Evolutionary conservation across 2,113 vertebrate species (phyloP).

Genomic region (Tachysurus fulvidraco): DNA sequence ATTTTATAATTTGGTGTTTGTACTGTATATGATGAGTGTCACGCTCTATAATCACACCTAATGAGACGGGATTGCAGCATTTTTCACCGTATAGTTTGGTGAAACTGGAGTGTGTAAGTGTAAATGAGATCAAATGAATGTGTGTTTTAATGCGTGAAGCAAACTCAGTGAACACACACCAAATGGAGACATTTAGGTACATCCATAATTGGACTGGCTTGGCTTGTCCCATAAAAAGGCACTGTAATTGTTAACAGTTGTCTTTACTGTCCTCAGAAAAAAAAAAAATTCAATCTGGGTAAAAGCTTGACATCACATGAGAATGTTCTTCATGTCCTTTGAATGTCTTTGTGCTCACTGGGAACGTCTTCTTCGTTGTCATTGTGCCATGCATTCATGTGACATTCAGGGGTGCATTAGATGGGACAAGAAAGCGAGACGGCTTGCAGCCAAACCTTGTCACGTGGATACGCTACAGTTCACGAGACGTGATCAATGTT

Average conservation of each 20-base stretch:
- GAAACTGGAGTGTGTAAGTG: not conserved
- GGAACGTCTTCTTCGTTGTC: not conserved
- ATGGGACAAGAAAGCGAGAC: not conserved
- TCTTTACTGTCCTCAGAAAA: slow-evolving; percentile 1
- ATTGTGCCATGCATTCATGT: not conserved
- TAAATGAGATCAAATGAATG: not conserved
- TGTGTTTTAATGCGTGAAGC: not conserved
- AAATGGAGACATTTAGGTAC: not conserved
- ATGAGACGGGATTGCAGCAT: not conserved
- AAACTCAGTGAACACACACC: not conserved
- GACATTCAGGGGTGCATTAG: not conserved
- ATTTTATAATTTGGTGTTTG: not conserved
- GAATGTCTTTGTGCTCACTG: slow-evolving; percentile 3
- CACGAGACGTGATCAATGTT: not conserved
- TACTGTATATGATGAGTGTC: no score
- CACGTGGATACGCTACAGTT: slow-evolving; percentile 12
- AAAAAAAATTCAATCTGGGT: slow-evolving; percentile 9
- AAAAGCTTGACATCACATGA: not conserved
- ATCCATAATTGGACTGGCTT: not conserved
- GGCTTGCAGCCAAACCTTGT: not conserved
- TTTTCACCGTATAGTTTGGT: not conserved
- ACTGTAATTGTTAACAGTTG: not conserved
- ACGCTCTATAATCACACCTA: not conserved
- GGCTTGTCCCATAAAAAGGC: not conserved
- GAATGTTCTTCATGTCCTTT: slow-evolving; percentile 1